A percentile compares a stretch with the other conserved stretches of the same genome.
phyloP scores from a whole-genome alignment of 2,113 vertebrate genomes.

The Chloropsis hardwickii region DNA sequence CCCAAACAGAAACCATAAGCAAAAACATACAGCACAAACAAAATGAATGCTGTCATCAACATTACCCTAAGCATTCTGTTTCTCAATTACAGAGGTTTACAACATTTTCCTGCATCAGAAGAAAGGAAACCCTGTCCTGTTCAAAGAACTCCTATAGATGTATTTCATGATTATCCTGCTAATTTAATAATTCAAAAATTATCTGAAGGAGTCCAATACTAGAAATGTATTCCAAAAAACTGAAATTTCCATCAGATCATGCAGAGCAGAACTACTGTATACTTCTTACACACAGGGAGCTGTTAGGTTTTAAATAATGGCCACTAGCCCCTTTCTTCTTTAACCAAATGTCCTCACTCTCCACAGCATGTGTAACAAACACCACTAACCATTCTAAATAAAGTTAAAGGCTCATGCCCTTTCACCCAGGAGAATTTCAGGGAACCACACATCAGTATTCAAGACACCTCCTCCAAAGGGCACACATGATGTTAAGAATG shows the following conservation, averaged over 20 bases:
- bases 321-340: not conserved
- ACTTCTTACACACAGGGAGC: not conserved
- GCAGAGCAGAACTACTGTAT: not conserved
- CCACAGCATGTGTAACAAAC: not conserved
- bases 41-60: not conserved
- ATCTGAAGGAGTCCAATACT: not conserved
- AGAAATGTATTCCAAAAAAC: not conserved
- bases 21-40: not conserved
- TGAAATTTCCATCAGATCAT: not conserved
- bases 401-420: not conserved
- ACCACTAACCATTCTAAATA: not conserved
- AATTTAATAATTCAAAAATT: not conserved
- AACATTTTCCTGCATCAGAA: not conserved
- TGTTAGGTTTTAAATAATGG: not conserved
- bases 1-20: not conserved
- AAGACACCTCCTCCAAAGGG: not conserved
- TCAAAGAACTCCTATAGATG: not conserved
- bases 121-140: not conserved
- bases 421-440: not conserved
- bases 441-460: not conserved
- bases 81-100: not conserved
- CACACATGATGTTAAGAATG: not conserved
- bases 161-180: not conserved
- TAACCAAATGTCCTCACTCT: not conserved
- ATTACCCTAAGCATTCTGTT: not conserved